phyloP scores from a whole-genome alignment of 2,888 invertebrate species.

The Torymus texanus region DNA sequence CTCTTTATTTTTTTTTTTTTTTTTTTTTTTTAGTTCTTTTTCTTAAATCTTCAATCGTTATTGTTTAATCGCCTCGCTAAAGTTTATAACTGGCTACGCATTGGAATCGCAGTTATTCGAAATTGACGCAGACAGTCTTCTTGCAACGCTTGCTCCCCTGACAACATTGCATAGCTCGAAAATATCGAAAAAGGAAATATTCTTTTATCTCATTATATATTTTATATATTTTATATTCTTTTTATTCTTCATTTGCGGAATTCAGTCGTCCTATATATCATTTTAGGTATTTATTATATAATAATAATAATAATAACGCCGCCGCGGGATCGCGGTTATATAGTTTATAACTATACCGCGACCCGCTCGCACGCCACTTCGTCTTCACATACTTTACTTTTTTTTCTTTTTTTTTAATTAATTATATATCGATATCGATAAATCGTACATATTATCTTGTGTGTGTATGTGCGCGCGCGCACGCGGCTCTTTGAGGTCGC shows the following conservation, averaged over 20 bases:
- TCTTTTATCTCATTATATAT: not conserved
- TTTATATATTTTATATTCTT: no score
- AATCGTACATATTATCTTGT: constrained; percentile 18
- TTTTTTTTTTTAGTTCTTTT: not conserved
- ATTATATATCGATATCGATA: constrained; percentile 10
- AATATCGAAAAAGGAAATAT: constrained; percentile 63
- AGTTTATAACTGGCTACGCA: constrained; percentile 65
- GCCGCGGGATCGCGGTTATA: constrained; percentile 24
- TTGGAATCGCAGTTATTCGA: constrained; percentile 65
- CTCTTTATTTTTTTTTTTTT: constrained; percentile 10
- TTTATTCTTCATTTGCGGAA: constrained; percentile 56
- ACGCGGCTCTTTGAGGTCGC: constrained; percentile 43
- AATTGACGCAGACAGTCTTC: constrained; percentile 74
- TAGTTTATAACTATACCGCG: constrained; percentile 59
- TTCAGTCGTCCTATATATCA: constrained; percentile 65
- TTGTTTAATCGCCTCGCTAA: constrained; percentile 47
- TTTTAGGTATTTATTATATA: constrained; percentile 56
- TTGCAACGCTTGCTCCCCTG: constrained; percentile 72
- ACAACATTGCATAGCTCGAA: constrained; percentile 63
- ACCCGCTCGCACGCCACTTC: constrained; percentile 33
- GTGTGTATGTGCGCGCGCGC: not conserved
- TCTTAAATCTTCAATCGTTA: not conserved
- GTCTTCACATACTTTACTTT: constrained; percentile 25
- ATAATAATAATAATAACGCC: constrained; percentile 30
- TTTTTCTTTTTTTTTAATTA: constrained; percentile 51